These are phyloP conservation scores for Esox niger DNA, from an alignment of 2,113 vertebrate species.

Conservation along the genomic window DNA sequence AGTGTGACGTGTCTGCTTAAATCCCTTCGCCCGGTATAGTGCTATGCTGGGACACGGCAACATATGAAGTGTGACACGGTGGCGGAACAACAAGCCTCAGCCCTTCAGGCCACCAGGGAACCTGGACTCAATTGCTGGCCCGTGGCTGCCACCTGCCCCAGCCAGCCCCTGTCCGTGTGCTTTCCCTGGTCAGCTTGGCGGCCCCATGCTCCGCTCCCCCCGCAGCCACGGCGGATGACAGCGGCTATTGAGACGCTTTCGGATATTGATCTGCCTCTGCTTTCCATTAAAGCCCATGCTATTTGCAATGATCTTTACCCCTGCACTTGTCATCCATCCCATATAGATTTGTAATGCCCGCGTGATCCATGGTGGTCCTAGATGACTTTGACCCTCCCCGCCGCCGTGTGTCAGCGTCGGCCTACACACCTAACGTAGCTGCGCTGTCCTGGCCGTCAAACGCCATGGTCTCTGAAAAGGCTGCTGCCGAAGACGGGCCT, in stretches of 20 bases:
- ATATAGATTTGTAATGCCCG: background rate
- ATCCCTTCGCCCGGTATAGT: background rate
- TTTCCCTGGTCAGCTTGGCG: background rate
- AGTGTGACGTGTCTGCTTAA: background rate
- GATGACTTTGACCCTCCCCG: background rate
- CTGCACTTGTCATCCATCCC: slow-evolving; percentile 18
- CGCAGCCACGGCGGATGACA: background rate
- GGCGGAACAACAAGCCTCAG: background rate
- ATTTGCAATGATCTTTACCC: slow-evolving; percentile 1
- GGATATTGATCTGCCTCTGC: slow-evolving; percentile 32
- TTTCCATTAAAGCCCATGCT: slow-evolving; percentile 21
- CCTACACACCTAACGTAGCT: background rate
- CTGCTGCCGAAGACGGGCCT: background rate
- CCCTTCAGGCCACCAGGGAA: background rate
- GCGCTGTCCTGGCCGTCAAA: background rate
- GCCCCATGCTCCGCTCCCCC: background rate
- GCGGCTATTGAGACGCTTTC: slow-evolving; percentile 15
- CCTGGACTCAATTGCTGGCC: background rate
- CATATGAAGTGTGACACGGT: background rate
- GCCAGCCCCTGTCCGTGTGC: background rate
- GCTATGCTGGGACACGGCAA: background rate
- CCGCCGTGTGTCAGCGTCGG: background rate
- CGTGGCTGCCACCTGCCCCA: background rate
- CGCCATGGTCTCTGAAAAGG: background rate
- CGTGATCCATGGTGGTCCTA: slow-evolving; percentile 1